These are phyloP conservation scores for Phrixothrix hirtus DNA, from an alignment of 2,888 invertebrate genomes.

Conservation along the genomic window DNA sequence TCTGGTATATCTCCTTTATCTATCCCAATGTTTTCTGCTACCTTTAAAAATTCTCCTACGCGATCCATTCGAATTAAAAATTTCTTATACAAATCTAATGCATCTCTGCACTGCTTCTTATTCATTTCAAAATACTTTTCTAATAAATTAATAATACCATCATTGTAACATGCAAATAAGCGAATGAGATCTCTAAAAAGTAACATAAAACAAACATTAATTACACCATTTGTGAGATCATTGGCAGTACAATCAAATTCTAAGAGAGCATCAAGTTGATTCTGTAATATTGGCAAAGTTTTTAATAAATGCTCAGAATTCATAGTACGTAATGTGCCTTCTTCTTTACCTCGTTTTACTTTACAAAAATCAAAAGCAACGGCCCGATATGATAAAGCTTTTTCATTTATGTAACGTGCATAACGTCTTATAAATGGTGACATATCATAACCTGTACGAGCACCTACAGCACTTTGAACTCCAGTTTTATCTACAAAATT, in stretches of 20 bases:
- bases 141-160: conserved; percentile 97
- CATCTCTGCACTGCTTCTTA: conserved; percentile 98
- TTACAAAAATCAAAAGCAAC: conserved; percentile 99
- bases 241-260: conserved; percentile 98
- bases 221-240: conserved; percentile 92
- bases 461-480: conserved; percentile 85
- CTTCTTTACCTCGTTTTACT: conserved; percentile 98
- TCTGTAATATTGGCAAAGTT: conserved; percentile 94
- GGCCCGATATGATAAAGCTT: conserved; percentile 96
- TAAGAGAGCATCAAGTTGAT: conserved; percentile 92
- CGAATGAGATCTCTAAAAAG: conserved; percentile 98
- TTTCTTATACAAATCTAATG: conserved; percentile 97
- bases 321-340: conserved; percentile 97
- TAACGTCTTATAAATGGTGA: conserved; percentile 98
- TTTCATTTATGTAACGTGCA: conserved; percentile 99
- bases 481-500: conserved; percentile 98
- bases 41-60: conserved; percentile 97
- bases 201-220: conserved; percentile 98
- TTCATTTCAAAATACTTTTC: conserved; percentile 99
- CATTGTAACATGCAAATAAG: conserved; percentile 98
- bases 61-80: conserved; percentile 99
- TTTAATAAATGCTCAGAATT: conserved; percentile 96
- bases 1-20: conserved; percentile 99
- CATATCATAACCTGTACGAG: conserved; percentile 90
- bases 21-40: conserved; percentile 88